A percentile compares a stretch with the other conserved stretches of the same genome.
Evolutionary conservation across 1,140 invertebrate species (phyloP).

Genomic region (Leptestheria dahalacensis): DNA sequence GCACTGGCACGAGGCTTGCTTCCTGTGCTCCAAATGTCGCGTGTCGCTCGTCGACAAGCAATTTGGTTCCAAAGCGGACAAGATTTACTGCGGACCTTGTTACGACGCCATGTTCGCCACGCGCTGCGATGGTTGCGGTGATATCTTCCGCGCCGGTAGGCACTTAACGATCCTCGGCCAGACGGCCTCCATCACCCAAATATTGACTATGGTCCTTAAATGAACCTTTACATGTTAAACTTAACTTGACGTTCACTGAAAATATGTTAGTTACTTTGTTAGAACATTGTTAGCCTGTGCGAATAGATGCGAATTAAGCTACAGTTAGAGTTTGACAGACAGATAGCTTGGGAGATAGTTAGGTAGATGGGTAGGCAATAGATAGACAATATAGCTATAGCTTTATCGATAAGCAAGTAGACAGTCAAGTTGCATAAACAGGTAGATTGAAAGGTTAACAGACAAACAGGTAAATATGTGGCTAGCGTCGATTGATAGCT

Average conservation of each 20-base stretch:
- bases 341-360: too few species aligned
- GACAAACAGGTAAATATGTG: too few species aligned
- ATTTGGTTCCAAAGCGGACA: slow-evolving; percentile 92
- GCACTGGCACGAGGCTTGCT: slow-evolving; percentile 98
- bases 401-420: too few species aligned
- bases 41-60: slow-evolving; percentile 97
- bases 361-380: too few species aligned
- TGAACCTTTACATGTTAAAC: neutral
- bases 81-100: slow-evolving; percentile 98
- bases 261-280: too few species aligned
- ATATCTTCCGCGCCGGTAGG: slow-evolving; percentile 96
- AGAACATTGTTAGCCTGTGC: too few species aligned
- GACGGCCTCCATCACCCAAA: neutral
- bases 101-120: slow-evolving; percentile 98
- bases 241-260: neutral
- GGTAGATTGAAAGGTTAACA: too few species aligned
- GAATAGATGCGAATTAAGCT: too few species aligned
- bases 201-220: neutral
- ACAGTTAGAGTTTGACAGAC: too few species aligned
- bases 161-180: slow-evolving; percentile 18
- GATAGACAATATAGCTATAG: too few species aligned
- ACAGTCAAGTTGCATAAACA: too few species aligned
- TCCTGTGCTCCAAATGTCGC: slow-evolving; percentile 94
- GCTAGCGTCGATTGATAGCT: too few species aligned
- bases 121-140: slow-evolving; percentile 93